These are phyloP conservation scores for Syngnathus typhle DNA, from an alignment of 2,113 vertebrate genomes.

Conservation along the genomic window DNA sequence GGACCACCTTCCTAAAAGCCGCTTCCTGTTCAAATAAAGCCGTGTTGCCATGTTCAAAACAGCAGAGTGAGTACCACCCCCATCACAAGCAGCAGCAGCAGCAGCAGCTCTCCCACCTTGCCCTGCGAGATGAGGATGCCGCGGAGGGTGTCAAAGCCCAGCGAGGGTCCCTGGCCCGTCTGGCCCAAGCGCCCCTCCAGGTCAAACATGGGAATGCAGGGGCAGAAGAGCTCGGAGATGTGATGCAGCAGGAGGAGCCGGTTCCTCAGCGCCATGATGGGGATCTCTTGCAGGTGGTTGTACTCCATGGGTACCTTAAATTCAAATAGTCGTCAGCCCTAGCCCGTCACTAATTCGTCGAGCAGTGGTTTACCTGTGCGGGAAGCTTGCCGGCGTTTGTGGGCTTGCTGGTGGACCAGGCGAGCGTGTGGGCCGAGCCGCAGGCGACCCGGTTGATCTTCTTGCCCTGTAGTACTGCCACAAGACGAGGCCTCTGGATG, in stretches of 20 bases:
- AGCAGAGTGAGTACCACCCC: neutral
- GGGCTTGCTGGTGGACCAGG: slow-evolving; percentile 98
- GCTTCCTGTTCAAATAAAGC: slow-evolving; percentile 76
- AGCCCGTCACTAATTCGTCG: slow-evolving; percentile 10
- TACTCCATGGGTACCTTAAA: slow-evolving; percentile 96
- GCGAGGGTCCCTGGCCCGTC: slow-evolving; percentile 84
- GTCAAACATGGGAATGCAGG: slow-evolving; percentile 98
- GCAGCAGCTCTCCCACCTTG: slow-evolving; percentile 73
- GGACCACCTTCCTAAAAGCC: slow-evolving; percentile 96
- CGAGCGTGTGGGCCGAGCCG: slow-evolving; percentile 93
- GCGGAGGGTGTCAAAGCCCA: slow-evolving; percentile 89
- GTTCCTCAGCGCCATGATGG: slow-evolving; percentile 86
- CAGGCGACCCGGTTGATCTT: slow-evolving; percentile 98
- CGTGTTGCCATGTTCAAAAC: neutral
- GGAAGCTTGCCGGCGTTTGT: slow-evolving; percentile 94
- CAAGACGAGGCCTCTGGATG: slow-evolving; percentile 92
- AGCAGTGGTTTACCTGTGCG: slow-evolving; percentile 75
- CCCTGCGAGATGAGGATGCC: slow-evolving; percentile 97
- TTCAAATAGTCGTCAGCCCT: slow-evolving; percentile 6
- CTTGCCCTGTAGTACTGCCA: slow-evolving; percentile 94
- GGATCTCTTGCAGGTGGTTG: slow-evolving; percentile 94
- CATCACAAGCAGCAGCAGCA: too few species aligned
- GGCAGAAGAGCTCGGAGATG: slow-evolving; percentile 97
- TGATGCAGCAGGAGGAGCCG: slow-evolving; percentile 90
- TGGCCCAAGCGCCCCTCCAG: slow-evolving; percentile 91